Evolutionary conservation across 2,888 invertebrate species (phyloP), one percentile per base, ranked within the genome.

Genomic region (Disparrhopalites patrizii): DNA sequence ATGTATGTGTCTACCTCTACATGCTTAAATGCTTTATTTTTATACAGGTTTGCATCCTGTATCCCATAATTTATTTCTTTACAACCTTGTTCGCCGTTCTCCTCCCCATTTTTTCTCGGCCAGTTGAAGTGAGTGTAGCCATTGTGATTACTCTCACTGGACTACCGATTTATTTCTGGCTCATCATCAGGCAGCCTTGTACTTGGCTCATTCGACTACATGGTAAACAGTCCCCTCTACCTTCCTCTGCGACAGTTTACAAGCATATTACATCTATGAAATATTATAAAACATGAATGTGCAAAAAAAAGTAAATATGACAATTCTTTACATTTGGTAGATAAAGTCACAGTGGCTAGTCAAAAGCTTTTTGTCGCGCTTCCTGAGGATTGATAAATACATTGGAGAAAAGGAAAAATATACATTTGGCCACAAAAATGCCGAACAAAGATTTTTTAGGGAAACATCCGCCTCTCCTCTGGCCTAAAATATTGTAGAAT

Each of bases 71-170:
- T 4, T 96, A 94, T 80, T 85, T 92, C 51, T 75, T 85, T 5
- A 87, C 89, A 74, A 92, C 93, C 75, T 82, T 87, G 62, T 89
- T 89, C 74, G 81, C 95, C 61, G 88, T 93, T 27, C 77, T 91
- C 57, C 55, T 73, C 31, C 73, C 73, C 25, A 60, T 71, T 28
- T 70, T 68, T 23, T 63, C 66, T 50, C 62, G 68, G 25, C 76
- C 69, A 55, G 52, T 65, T 61, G 58, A 75, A 73, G 38, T 80
- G 62, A 84, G 85, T 0, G 86, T 91, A 73, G 91, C 91, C 1
- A 78, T 88, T 1, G 83, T 82, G 8, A 89, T 93, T 47, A 85
- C 90, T 0, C 78, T 90, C 15, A 87, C 89, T 13, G 92, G 92
- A 28, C 83, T 93, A 69, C 93, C 93, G 7, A 87, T 92, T 4